These are phyloP conservation scores for Myoxocephalus aenaeus DNA, from an alignment of 2,797 vertebrate species.

Conservation along the genomic window DNA sequence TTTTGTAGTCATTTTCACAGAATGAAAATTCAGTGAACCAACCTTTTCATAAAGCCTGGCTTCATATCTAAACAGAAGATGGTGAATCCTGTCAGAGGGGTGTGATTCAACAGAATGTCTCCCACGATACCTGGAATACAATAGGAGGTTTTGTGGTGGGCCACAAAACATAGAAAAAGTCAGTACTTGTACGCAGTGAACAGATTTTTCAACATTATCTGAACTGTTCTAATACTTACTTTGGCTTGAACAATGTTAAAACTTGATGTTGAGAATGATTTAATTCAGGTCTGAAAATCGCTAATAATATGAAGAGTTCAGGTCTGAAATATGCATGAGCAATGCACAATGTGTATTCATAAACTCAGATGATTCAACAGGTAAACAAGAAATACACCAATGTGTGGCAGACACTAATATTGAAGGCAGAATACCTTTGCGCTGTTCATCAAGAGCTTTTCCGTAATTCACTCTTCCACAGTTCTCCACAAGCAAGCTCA, in stretches of 20 bases:
- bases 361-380: no score
- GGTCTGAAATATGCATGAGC: neutral
- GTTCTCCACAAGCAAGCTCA: slow-evolving; percentile 93
- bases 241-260: neutral
- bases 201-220: neutral
- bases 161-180: neutral
- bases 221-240: neutral
- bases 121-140: slow-evolving; percentile 88
- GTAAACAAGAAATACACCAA: neutral
- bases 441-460: slow-evolving; percentile 86
- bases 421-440: slow-evolving; percentile 86
- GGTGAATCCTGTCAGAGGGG: slow-evolving; percentile 89
- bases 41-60: slow-evolving; percentile 89
- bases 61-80: slow-evolving; percentile 93
- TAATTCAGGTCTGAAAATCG: neutral
- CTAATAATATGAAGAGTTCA: neutral
- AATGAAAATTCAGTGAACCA: slow-evolving; percentile 36
- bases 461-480: slow-evolving; percentile 95
- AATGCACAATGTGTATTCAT: neutral
- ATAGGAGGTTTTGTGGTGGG: neutral
- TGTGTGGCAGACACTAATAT: neutral
- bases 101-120: slow-evolving; percentile 87
- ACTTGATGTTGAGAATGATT: neutral
- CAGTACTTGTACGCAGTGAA: neutral
- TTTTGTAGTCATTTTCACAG: neutral